Evolutionary conservation across 2,113 vertebrate genomes (phyloP), one percentile per base, ranked within the genome.

Genomic region (Phainopepla nitens): DNA sequence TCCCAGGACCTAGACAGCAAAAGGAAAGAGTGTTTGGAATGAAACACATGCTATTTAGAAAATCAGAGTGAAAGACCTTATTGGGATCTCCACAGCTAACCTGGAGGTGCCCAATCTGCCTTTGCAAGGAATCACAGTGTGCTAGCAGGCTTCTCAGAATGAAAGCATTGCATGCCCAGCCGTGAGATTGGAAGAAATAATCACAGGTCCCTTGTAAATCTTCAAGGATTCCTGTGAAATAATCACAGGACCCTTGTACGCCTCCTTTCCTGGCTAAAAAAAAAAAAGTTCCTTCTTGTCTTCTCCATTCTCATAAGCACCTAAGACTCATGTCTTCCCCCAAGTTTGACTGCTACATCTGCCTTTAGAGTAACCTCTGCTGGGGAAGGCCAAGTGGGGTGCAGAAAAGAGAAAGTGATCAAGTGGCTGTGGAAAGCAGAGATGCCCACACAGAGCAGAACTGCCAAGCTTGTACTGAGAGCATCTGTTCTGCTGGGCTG

Each of bases 311-410:
- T 47, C 49, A 20, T 4, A 57, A 68, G 35, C 20, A 78, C 9
- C 8, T 35, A 71, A 18, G 18, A 25, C 15, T 29, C 33, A 23
- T 9, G 13, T n/a, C 35, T 91, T 77, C 42, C 29, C 50, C 39
- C 0, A 0, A 70, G 50, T 64, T 15, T 51, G 36, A 56, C 36
- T 2, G 7, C 33, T 45, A 2, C 27, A 24, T 25, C 11, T 18
- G 29, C 27, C 47, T 50, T 54, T 25, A 60, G 13, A 65, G 3
- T 0, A 3, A 47, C 17, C 29, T 65, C n/a, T 60, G 66, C 44
- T 42, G 47, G 22, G n/a, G 50, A 73, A 60, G 22, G 28, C 15
- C 1, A 1, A 47, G 6, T 2, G 7, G 10, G 8, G 6, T 35
- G 12, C 11, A 15, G 22, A 83, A 28, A 76, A 60, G 33, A 60